These are phyloP conservation scores for Lytechinus pictus DNA, from an alignment of 35 echinoderm and acorn worm genomes.

Conservation along the genomic window DNA sequence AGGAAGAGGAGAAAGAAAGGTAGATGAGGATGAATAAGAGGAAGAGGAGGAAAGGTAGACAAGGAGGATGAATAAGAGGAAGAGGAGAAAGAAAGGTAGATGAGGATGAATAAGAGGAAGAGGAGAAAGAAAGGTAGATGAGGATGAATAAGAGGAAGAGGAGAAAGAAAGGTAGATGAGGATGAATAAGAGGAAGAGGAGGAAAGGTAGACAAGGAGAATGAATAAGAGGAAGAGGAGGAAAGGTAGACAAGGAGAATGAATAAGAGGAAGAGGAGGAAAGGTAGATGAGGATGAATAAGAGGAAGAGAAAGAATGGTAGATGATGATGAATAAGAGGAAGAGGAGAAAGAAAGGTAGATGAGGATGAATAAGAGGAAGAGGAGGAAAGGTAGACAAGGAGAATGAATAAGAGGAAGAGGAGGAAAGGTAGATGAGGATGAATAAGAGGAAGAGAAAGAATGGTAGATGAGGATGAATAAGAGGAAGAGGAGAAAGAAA, in stretches of 20 bases:
- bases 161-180: neutral
- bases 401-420: neutral
- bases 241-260: too few species aligned
- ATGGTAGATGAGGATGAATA: neutral
- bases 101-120: neutral
- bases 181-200: neutral
- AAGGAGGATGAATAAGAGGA: too few species aligned
- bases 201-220: too few species aligned
- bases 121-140: neutral
- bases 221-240: too few species aligned
- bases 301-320: neutral
- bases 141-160: neutral
- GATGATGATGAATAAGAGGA: neutral
- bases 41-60: too few species aligned
- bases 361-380: neutral
- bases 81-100: neutral
- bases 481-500: neutral
- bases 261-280: neutral
- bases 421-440: too few species aligned
- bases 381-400: conserved; percentile 25
- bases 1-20: too few species aligned
- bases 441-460: too few species aligned
- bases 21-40: too few species aligned
- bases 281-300: neutral
- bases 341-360: neutral